These are phyloP conservation scores for Chamaea fasciata DNA, from an alignment of 2,113 vertebrate species.

Conservation along the genomic window DNA sequence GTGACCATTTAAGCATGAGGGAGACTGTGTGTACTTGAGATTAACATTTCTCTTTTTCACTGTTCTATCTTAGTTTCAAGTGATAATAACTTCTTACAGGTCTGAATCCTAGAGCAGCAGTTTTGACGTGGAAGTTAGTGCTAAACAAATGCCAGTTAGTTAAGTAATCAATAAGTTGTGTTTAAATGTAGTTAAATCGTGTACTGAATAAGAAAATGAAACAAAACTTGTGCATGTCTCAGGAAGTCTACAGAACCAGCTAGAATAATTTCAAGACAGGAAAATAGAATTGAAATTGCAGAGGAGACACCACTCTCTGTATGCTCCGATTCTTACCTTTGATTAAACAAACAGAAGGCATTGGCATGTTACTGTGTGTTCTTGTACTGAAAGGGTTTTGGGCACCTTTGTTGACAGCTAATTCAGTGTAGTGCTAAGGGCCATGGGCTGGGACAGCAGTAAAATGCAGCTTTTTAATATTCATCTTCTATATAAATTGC, in stretches of 20 bases:
- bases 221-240: neutral
- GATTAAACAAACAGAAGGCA: neutral
- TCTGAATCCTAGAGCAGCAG: neutral
- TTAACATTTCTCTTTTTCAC: neutral
- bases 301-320: neutral
- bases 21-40: neutral
- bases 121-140: neutral
- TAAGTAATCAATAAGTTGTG: neutral
- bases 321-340: neutral
- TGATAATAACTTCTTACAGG: neutral
- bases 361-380: neutral
- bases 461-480: neutral
- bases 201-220: neutral
- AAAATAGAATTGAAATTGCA: neutral
- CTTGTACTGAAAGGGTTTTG: neutral
- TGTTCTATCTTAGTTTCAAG: neutral
- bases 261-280: neutral
- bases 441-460: neutral
- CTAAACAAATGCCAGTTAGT: neutral
- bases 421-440: neutral
- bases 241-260: neutral
- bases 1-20: fast-evolving
- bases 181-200: neutral
- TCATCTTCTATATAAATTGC: neutral
- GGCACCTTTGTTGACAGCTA: neutral